Percentiles rank a stretch among this genome's conserved stretches.
phyloP scores from a whole-genome alignment of 2,797 vertebrate species.

The Sebastes hubbsi region DNA sequence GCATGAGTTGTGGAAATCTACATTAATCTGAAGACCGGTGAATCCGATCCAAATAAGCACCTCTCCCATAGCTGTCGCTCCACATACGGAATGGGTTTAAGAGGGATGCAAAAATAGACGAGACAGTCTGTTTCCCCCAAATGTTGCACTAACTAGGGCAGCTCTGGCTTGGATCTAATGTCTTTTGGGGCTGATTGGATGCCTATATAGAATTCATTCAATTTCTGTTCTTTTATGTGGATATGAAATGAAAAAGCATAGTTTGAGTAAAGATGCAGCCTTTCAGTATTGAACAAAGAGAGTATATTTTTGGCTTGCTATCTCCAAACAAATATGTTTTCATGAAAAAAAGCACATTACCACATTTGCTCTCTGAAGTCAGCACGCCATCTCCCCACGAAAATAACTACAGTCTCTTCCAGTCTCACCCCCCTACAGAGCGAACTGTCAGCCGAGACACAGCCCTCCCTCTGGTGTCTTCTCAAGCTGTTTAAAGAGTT shows the following conservation, averaged over 20 bases:
- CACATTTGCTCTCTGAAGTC: background rate
- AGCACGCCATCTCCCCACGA: background rate
- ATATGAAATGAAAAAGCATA: background rate
- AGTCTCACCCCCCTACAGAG: slow-evolving; percentile 20
- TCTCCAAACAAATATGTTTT: background rate
- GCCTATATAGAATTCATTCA: background rate
- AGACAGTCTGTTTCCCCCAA: slow-evolving; percentile 53
- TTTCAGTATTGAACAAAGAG: background rate
- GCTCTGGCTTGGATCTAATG: slow-evolving; percentile 31
- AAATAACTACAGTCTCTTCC: background rate
- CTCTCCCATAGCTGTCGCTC: slow-evolving; percentile 62
- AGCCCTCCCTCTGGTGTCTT: slow-evolving; percentile 33
- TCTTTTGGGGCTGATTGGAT: slow-evolving; percentile 21
- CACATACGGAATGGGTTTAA: slow-evolving; percentile 43
- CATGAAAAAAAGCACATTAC: background rate
- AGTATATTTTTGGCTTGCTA: background rate
- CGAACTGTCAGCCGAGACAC: slow-evolving; percentile 13
- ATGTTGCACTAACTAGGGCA: slow-evolving; percentile 68
- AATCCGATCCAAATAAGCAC: slow-evolving; percentile 42
- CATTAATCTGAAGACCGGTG: slow-evolving; percentile 33
- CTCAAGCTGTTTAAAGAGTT: slow-evolving; percentile 44
- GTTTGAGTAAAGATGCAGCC: background rate
- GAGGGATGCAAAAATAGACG: slow-evolving; percentile 64
- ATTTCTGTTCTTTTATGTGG: background rate
- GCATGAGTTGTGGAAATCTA: slow-evolving; percentile 34